Conservation (phyloP, 30 jellyfish, hydroid and myxozoan genomes). For the Euphysa ruthae region DNA sequence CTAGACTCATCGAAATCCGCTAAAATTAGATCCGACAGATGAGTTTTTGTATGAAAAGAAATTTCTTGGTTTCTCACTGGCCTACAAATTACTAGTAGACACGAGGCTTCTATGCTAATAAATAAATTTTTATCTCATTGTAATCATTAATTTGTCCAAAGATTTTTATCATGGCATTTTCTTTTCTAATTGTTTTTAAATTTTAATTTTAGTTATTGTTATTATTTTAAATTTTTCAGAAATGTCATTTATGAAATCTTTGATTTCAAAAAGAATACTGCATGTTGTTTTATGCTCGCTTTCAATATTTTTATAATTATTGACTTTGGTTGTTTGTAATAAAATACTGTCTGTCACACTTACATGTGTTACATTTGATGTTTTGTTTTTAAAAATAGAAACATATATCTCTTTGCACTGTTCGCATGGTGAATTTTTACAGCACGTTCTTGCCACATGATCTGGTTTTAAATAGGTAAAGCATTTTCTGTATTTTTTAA, state of each 20-base stretch:
- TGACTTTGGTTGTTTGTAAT: constrained; percentile 6
- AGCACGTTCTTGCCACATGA: background rate
- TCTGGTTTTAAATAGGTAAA: background rate
- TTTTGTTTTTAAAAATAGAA: background rate
- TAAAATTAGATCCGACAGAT: too few species aligned
- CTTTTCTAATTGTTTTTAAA: background rate
- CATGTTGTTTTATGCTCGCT: background rate
- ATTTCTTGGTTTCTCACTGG: too few species aligned
- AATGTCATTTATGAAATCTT: background rate
- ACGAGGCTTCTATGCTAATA: too few species aligned
- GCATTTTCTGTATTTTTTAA: background rate
- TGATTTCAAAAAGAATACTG: background rate
- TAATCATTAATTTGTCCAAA: too few species aligned
- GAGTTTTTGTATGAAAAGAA: too few species aligned
- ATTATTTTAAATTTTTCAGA: background rate
- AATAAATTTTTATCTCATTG: too few species aligned
- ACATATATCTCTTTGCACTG: background rate
- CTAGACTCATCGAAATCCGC: too few species aligned
- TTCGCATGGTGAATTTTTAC: background rate
- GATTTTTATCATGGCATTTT: background rate
- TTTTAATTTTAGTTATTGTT: too few species aligned
- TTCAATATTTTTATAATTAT: background rate
- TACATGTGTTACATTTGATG: background rate
- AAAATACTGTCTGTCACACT: background rate
- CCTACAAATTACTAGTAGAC: too few species aligned